These are phyloP conservation scores for Leptodactylus fallax DNA, from an alignment of 2,797 vertebrate genomes.

Conservation along the genomic window DNA sequence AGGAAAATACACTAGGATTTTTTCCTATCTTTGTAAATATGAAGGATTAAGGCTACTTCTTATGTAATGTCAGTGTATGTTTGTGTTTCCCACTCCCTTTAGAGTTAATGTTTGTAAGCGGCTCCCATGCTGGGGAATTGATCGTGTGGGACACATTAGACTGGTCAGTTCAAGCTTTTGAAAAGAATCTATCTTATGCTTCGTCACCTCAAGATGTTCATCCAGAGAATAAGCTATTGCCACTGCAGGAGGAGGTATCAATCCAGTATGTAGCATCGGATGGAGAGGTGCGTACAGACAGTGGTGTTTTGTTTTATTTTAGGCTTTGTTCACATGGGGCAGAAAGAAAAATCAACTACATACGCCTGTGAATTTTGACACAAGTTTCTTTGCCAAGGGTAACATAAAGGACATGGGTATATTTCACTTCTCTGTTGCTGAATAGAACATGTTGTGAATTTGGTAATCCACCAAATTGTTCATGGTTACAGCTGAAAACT, in stretches of 20 bases:
- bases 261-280: conserved; percentile 88
- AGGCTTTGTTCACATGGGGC: neutral
- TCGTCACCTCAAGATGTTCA: conserved; percentile 76
- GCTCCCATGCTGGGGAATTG: conserved; percentile 90
- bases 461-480: no score
- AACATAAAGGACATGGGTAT: no score
- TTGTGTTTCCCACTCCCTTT: neutral
- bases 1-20: no score
- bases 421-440: no score
- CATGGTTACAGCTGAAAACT: no score
- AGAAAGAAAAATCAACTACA: neutral
- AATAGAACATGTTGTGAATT: no score
- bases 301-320: neutral
- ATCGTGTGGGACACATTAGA: conserved; percentile 90
- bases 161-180: conserved; percentile 85
- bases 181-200: conserved; percentile 88
- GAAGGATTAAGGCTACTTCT: no score
- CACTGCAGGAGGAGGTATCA: conserved; percentile 87
- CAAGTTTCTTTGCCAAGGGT: no score
- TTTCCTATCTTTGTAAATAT: no score
- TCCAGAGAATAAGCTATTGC: conserved; percentile 84
- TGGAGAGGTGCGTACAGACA: conserved; percentile 79
- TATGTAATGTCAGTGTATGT: neutral
- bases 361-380: no score
- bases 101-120: conserved; percentile 88